These are phyloP conservation scores for Bombycilla garrulus DNA, from an alignment of 2,113 vertebrate species.

Conservation along the genomic window DNA sequence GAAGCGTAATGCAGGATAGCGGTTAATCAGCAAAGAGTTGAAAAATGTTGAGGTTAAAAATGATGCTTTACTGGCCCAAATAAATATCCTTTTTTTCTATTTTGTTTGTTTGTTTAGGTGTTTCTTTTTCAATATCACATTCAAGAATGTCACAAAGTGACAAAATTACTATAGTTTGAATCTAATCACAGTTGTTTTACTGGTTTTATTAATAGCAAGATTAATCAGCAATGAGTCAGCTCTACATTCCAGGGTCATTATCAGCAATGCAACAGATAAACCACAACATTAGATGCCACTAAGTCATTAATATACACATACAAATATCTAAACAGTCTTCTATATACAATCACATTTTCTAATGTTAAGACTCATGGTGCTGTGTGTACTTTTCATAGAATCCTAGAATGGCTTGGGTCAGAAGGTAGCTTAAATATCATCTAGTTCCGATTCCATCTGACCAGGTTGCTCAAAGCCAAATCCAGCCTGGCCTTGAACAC, in stretches of 20 bases:
- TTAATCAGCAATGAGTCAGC: neutral
- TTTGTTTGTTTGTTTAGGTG: accelerated
- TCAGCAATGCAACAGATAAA: neutral
- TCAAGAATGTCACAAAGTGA: neutral
- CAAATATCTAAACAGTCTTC: neutral
- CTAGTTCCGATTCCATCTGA: neutral
- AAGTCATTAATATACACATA: neutral
- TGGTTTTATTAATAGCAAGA: neutral
- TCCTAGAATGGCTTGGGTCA: neutral
- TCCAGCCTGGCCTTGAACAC: neutral
- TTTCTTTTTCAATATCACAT: neutral
- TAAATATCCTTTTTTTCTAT: accelerated
- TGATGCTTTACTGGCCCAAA: neutral
- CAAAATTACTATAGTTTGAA: neutral
- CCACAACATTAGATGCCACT: neutral
- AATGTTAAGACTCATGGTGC: neutral
- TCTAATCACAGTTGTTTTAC: neutral
- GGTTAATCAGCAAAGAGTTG: neutral
- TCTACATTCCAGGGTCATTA: neutral
- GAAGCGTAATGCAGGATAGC: neutral
- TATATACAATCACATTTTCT: neutral
- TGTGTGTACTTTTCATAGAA: neutral
- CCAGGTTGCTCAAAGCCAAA: neutral
- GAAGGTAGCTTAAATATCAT: neutral
- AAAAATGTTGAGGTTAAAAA: neutral